phyloP scores from a whole-genome alignment of 2,113 vertebrate species.

The Pterocles burchelli region DNA sequence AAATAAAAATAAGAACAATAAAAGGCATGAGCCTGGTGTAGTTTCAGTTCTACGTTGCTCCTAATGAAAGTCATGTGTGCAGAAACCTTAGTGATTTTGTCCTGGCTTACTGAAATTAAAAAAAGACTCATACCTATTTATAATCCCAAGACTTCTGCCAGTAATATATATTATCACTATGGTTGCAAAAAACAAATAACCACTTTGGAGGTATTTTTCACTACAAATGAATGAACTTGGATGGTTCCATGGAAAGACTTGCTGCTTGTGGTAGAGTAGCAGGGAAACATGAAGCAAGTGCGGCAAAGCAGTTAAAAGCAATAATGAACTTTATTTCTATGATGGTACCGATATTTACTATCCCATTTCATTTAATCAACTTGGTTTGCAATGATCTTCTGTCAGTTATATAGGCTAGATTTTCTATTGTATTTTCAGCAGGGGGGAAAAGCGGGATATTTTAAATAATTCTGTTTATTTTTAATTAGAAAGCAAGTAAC shows the following conservation, averaged over 20 bases:
- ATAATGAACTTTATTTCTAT: not conserved
- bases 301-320: not conserved
- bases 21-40: not conserved
- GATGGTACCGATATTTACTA: not conserved
- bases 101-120: slow-evolving; percentile 42
- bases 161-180: slow-evolving; percentile 29
- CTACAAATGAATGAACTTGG: not conserved
- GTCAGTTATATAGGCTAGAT: not conserved
- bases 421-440: not conserved
- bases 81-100: slow-evolving; percentile 16
- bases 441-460: not conserved
- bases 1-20: not conserved
- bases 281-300: not conserved
- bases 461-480: slow-evolving; percentile 34
- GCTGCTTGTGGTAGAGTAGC: not conserved
- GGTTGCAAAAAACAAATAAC: slow-evolving; percentile 32
- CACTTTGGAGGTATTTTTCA: not conserved
- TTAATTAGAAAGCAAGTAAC: slow-evolving; percentile 32
- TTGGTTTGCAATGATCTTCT: not conserved
- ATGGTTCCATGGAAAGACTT: not conserved
- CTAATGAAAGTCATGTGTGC: slow-evolving; percentile 13
- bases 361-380: not conserved
- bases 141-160: not conserved
- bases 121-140: slow-evolving; percentile 28
- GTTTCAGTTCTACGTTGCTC: not conserved